Percentiles rank a stretch among this genome's conserved stretches.
These are phyloP conservation scores for Elachura formosa DNA, from an alignment of 2,113 vertebrate genomes.

Conservation along the genomic window DNA sequence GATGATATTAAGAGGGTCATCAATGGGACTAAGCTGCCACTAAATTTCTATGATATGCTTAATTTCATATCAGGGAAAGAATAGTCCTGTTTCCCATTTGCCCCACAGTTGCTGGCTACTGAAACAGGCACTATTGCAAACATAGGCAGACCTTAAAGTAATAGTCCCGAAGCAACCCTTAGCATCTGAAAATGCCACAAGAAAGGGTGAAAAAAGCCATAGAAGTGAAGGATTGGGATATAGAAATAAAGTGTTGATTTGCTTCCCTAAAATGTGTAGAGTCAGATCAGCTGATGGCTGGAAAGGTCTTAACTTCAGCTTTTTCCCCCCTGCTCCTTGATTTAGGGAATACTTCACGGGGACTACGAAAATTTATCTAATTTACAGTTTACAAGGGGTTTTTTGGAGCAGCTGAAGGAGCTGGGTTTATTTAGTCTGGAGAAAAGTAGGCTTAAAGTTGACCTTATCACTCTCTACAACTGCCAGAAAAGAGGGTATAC, in stretches of 20 bases:
- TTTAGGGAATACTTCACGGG: background rate
- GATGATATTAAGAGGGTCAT: background rate
- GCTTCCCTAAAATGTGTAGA: background rate
- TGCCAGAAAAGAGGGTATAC: background rate
- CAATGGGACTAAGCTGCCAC: background rate
- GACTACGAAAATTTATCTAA: background rate
- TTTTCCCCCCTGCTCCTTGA: background rate
- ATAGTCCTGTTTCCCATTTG: background rate
- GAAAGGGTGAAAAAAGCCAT: background rate
- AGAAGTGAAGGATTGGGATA: background rate
- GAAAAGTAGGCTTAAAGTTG: background rate
- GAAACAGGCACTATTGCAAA: background rate
- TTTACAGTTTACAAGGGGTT: rapidly evolving
- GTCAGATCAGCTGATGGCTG: background rate
- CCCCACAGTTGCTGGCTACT: background rate
- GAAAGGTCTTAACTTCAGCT: background rate
- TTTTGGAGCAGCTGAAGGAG: background rate
- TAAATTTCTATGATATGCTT: background rate
- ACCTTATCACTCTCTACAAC: background rate
- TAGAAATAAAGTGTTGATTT: background rate
- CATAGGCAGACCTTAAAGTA: background rate
- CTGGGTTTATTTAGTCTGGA: background rate
- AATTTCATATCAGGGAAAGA: background rate
- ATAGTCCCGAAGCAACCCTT: background rate
- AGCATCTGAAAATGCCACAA: background rate